Conservation (phyloP, 2,888 invertebrate genomes). For the Lamellibrachia satsuma region DNA sequence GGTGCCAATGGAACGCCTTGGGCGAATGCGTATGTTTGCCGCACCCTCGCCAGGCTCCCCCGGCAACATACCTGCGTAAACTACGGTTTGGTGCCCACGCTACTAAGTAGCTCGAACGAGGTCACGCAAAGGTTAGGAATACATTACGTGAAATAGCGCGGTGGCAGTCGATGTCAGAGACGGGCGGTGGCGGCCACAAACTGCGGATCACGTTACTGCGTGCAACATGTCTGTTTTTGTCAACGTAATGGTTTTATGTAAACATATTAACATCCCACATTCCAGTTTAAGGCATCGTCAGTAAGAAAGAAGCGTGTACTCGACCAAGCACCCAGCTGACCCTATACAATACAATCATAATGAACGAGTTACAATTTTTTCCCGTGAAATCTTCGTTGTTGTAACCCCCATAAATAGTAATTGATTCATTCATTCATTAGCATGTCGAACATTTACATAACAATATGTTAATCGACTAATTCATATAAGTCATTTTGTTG, state of each 20-base stretch:
- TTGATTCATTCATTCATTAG: no score
- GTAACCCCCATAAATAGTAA: neutral
- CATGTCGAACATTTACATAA: no score
- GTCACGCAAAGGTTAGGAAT: neutral
- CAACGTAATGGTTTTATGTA: neutral
- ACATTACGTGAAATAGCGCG: neutral
- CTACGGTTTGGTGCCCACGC: neutral
- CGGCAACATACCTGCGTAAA: neutral
- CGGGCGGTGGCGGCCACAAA: neutral
- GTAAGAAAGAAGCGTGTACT: no score
- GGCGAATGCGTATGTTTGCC: neutral
- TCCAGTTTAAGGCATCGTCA: neutral
- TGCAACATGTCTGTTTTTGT: neutral
- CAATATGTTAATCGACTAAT: no score
- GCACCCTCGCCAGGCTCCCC: neutral
- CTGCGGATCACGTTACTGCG: neutral
- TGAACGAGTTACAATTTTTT: neutral
- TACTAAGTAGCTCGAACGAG: neutral
- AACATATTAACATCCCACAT: neutral
- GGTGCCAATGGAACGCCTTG: neutral
- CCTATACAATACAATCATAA: neutral
- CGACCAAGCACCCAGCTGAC: no score
- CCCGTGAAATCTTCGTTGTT: neutral
- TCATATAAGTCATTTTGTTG: no score
- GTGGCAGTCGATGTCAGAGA: neutral